These are phyloP conservation scores for Globodera rostochiensis DNA, from an alignment of 1,140 invertebrate species.

Conservation along the genomic window DNA sequence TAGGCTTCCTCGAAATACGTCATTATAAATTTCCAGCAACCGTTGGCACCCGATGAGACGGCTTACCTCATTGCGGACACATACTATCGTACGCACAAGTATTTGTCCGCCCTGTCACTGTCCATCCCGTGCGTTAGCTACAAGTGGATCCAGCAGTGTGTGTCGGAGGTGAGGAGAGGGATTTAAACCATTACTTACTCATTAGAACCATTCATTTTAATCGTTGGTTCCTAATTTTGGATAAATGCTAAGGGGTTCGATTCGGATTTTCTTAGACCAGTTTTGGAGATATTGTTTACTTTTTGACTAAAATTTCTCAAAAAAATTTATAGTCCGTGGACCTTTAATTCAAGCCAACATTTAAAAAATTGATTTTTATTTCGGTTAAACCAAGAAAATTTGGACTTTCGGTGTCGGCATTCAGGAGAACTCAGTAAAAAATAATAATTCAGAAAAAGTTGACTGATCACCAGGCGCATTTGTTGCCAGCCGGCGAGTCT, in stretches of 20 bases:
- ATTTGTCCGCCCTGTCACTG: slow-evolving; percentile 56
- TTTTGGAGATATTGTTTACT: no score
- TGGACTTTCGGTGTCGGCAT: no score
- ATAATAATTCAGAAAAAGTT: slow-evolving; percentile 39
- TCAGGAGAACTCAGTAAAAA: no score
- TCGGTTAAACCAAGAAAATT: no score
- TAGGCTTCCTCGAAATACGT: neutral
- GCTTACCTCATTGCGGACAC: slow-evolving; percentile 62
- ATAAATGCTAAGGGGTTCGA: no score
- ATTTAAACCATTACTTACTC: neutral
- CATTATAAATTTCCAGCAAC: slow-evolving; percentile 10
- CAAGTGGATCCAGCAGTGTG: slow-evolving; percentile 55
- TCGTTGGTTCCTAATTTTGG: no score
- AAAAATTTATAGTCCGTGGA: no score
- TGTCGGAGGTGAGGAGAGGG: slow-evolving; percentile 35
- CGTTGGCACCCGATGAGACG: slow-evolving; percentile 7
- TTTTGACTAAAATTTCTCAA: no score
- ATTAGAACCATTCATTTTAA: neutral
- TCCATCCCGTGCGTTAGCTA: slow-evolving; percentile 57
- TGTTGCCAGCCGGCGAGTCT: slow-evolving; percentile 58
- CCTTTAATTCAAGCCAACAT: no score
- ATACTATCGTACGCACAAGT: slow-evolving; percentile 63
- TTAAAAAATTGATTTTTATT: no score
- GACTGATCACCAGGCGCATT: slow-evolving; percentile 43
- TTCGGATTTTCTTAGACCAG: no score